These are phyloP conservation scores for Zalophus californianus DNA, from an alignment of 2,797 vertebrate genomes.

Conservation along the genomic window DNA sequence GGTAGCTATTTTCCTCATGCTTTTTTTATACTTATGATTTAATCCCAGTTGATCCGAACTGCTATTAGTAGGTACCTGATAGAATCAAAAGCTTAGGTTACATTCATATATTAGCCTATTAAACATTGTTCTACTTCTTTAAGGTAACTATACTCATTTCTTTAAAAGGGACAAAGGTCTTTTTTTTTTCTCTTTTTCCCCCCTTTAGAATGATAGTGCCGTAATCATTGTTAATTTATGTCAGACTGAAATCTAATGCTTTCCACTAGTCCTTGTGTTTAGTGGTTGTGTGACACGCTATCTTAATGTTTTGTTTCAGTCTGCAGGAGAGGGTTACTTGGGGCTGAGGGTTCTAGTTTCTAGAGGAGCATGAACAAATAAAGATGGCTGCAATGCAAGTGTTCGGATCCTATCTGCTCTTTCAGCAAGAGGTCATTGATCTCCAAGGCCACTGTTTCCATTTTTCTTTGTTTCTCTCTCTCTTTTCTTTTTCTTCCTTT, in stretches of 20 bases:
- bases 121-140: conserved; percentile 80
- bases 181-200: neutral
- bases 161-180: conserved; percentile 83
- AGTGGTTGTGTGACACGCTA: conserved; percentile 55
- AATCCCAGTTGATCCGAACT: conserved; percentile 85
- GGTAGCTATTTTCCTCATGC: conserved; percentile 82
- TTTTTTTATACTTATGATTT: conserved; percentile 86
- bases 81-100: conserved; percentile 86
- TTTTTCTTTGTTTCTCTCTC: neutral
- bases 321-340: conserved; percentile 47
- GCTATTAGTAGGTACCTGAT: conserved; percentile 84
- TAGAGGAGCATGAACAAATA: conserved; percentile 62
- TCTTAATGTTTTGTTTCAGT: conserved; percentile 68
- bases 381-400: conserved; percentile 49
- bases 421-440: conserved; percentile 79
- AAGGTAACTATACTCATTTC: conserved; percentile 83
- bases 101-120: conserved; percentile 83
- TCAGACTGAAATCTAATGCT: conserved; percentile 77
- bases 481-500: conserved; percentile 35
- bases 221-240: conserved; percentile 84
- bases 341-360: conserved; percentile 69
- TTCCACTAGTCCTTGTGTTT: conserved; percentile 72
- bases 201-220: conserved; percentile 81
- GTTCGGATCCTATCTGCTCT: conserved; percentile 74
- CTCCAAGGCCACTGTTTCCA: conserved; percentile 72